Base-by-base conservation (phyloP, 2,888 invertebrate genomes). In the Chesias legatella region DNA sequence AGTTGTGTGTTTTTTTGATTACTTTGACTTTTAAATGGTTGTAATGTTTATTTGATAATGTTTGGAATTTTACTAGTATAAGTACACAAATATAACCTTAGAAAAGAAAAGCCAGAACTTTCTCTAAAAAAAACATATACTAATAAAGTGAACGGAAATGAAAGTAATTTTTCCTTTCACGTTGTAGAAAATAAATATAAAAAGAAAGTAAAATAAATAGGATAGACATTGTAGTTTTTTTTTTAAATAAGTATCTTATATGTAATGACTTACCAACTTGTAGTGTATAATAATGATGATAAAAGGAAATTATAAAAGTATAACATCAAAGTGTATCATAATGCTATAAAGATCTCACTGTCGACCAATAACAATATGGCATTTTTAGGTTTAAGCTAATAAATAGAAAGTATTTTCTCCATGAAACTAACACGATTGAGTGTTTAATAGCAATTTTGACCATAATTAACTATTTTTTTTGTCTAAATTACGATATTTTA, bases 341-440 rank as follows among this genome's bases (percentile, higher is more conserved):
- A 78, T 74, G 75, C 78, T 79, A 79, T 81, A 78, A 83, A 85
- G 86, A 88, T 86, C 86, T 88, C 86, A 85, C 82, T 83, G 79
- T 83, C 72, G 85, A 86, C 85, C 86, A 88, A 86, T 85, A 86
- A 84, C 80, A 85, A 79, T 82, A 84, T 80, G 79, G 88, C 86
- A 86, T 86, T 88, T 88, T 76, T 88, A 85, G 82, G 78, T 75
- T 45, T 86, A 84, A 85, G 82, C 58, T 77, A 67, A 64, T 62
- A 64, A 72, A 67, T 73, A 65, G 56, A 68, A 68, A 73, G 68
- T 73, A 67, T 74, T 74, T 70, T 67, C 60, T 62, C 47, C 52
- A 54, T 59, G 13, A 60, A 63, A 34, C 32, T 45, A 51, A 53
- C 52, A 52, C 44, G 48, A 57, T 55, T 38, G 58, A 53, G 50